phyloP scores from a whole-genome alignment of 2,113 vertebrate genomes.

The Megalops atlanticus region DNA sequence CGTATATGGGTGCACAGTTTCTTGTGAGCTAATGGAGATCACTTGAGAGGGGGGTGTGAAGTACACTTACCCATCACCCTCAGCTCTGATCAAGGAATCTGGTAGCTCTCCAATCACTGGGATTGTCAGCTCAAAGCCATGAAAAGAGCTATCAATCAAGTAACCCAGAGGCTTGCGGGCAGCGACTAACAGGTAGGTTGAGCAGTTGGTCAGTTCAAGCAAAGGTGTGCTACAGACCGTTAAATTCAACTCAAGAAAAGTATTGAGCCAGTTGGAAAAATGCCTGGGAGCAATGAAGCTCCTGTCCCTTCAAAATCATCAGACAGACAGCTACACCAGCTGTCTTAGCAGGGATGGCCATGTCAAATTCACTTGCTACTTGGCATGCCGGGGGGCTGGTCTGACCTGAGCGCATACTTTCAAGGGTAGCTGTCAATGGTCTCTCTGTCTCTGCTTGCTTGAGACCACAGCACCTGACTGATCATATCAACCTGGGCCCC shows the following conservation, averaged over 20 bases:
- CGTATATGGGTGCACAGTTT: not conserved
- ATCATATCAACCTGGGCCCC: not conserved
- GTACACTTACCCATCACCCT: not conserved
- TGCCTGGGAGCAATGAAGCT: not conserved
- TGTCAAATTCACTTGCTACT: slow-evolving; percentile 5
- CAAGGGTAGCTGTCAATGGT: not conserved
- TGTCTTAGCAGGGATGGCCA: not conserved
- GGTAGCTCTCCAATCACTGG: not conserved
- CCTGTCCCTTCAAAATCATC: not conserved
- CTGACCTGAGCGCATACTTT: not conserved
- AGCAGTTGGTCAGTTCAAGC: not conserved
- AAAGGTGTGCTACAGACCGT: not conserved
- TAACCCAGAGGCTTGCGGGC: not conserved
- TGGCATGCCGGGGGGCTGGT: slow-evolving; percentile 6
- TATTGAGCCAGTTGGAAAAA: slow-evolving; percentile 1
- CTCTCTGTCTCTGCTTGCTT: not conserved
- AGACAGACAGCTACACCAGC: not conserved
- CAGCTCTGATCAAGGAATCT: not conserved
- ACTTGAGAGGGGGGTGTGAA: not conserved
- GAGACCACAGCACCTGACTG: not conserved
- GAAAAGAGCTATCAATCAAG: not conserved
- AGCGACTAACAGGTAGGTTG: slow-evolving; percentile 2
- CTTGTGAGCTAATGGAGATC: not conserved
- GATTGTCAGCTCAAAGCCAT: slow-evolving; percentile 18
- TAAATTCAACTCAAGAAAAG: slow-evolving; percentile 1